Conservation (phyloP, 2,797 vertebrate genomes). For the Acanthornis magna region DNA sequence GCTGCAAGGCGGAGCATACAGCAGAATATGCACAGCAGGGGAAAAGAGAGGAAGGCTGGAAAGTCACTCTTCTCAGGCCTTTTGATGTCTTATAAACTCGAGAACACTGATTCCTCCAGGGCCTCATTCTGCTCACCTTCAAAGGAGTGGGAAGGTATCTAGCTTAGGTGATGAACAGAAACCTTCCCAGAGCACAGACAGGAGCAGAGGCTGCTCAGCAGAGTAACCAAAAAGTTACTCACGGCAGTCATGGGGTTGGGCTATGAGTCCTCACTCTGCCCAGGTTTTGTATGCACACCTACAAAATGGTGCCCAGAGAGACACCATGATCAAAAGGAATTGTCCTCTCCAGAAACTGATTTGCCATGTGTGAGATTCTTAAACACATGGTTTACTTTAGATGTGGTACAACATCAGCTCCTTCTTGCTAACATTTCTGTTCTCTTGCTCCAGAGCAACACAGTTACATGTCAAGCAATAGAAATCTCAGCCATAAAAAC, state of each 20-base stretch:
- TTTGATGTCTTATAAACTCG: not conserved
- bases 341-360: not conserved
- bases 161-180: not conserved
- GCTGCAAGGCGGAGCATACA: not conserved
- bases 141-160: not conserved
- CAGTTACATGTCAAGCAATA: not conserved
- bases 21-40: fast-evolving
- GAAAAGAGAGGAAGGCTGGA: not conserved
- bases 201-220: not conserved
- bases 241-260: fast-evolving
- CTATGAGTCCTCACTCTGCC: not conserved
- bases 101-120: not conserved
- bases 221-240: not conserved
- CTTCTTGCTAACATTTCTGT: not conserved
- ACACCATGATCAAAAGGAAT: not conserved
- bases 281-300: not conserved
- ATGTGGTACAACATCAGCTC: not conserved
- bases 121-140: not conserved
- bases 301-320: not conserved
- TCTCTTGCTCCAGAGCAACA: not conserved
- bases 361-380: not conserved
- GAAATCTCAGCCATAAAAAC: not conserved
- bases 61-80: not conserved
- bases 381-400: not conserved
- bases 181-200: not conserved